Evolutionary conservation across 2,113 vertebrate genomes (phyloP).

Genomic region (Centrocercus urophasianus): DNA sequence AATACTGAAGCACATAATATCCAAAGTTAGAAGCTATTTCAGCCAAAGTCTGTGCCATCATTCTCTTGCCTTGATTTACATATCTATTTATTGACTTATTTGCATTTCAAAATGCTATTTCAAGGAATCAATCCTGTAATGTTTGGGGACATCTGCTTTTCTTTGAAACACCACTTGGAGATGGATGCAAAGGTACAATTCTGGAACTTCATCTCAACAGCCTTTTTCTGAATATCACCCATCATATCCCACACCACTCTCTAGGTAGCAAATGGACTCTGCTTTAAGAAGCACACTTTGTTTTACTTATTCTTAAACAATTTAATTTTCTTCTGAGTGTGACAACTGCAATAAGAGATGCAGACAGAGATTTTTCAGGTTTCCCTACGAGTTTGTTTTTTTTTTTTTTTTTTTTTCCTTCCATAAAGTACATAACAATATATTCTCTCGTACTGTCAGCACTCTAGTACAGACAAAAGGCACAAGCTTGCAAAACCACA

Average conservation of each 20-base stretch:
- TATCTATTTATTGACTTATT: not conserved
- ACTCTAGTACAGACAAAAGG: not conserved
- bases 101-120: not conserved
- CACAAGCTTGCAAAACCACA: not conserved
- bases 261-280: too few relatives aligned
- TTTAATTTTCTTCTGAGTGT: not conserved
- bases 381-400: not conserved
- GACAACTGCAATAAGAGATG: not conserved
- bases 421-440: accelerated
- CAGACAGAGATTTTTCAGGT: not conserved
- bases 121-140: not conserved
- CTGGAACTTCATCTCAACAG: too few relatives aligned
- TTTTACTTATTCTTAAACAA: not conserved
- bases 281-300: not conserved
- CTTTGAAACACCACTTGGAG: not conserved
- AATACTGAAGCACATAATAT: not conserved
- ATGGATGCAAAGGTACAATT: not conserved
- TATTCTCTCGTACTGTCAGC: accelerated
- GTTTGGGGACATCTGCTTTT: not conserved
- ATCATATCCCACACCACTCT: not conserved
- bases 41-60: not conserved
- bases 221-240: not conserved
- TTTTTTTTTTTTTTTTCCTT: not conserved
- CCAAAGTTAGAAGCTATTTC: not conserved
- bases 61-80: not conserved